A percentile compares a stretch with the other conserved stretches of the same genome.
These are phyloP conservation scores for Rhagophthalmus giganteus DNA, from an alignment of 2,888 invertebrate species.

Conservation along the genomic window DNA sequence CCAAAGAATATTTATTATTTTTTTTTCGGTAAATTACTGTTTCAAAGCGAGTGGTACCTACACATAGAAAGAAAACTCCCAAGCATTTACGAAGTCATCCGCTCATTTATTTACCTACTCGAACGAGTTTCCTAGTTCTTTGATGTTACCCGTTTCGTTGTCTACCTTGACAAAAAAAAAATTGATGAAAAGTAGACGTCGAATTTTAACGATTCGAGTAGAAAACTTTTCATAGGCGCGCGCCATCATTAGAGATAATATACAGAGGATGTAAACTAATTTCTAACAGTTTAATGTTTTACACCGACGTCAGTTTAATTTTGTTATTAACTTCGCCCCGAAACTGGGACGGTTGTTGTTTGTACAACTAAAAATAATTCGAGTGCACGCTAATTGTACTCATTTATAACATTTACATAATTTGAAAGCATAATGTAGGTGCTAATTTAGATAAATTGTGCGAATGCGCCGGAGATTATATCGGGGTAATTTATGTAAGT, in stretches of 20 bases:
- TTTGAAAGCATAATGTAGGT: neutral
- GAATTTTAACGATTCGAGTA: slow-evolving; percentile 1
- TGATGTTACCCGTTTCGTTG: neutral
- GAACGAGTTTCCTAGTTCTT: neutral
- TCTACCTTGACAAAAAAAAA: no score
- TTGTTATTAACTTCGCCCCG: neutral
- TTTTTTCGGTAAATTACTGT: no score
- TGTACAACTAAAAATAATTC: neutral
- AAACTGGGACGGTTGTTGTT: neutral
- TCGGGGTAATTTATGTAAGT: no score
- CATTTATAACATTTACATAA: neutral
- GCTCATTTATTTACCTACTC: neutral
- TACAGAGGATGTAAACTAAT: neutral
- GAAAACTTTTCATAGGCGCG: no score
- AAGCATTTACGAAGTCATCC: neutral
- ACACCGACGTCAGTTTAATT: neutral
- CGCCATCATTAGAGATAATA: no score
- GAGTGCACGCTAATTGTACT: neutral
- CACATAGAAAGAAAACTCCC: no score
- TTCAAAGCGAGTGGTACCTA: no score
- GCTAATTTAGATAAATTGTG: neutral
- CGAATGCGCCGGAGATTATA: neutral
- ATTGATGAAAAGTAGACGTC: neutral
- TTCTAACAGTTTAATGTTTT: neutral
- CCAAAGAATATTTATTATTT: no score